Conservation (phyloP, 2,888 invertebrate species). For the Drosophila putrida region DNA sequence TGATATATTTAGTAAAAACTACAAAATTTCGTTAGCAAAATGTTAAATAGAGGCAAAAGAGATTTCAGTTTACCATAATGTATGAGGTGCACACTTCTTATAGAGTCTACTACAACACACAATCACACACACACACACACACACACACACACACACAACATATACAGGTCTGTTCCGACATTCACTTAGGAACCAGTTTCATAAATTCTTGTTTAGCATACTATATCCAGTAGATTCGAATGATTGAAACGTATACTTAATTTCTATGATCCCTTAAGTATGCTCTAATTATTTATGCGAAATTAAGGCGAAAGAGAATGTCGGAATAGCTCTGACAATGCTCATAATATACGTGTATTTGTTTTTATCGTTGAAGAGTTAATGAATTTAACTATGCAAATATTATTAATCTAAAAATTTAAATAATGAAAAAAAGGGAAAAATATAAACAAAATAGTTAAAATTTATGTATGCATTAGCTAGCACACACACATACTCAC, state of each 20-base stretch:
- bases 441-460: slow-evolving; percentile 32
- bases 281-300: not conserved
- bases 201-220: not conserved
- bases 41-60: slow-evolving; percentile 48
- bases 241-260: not conserved
- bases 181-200: slow-evolving; percentile 37
- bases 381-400: slow-evolving; percentile 56
- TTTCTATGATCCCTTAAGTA: not conserved
- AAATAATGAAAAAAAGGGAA: slow-evolving; percentile 24
- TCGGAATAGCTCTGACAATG: slow-evolving; percentile 49
- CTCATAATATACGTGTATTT: slow-evolving; percentile 70
- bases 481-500: slow-evolving; percentile 52
- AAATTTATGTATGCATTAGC: slow-evolving; percentile 58
- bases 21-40: slow-evolving; percentile 68
- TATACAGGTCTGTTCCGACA: slow-evolving; percentile 29
- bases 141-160: slow-evolving; percentile 3
- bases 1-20: slow-evolving; percentile 47
- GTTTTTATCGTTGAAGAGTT: slow-evolving; percentile 69
- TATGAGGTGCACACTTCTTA: slow-evolving; percentile 36
- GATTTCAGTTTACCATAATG: slow-evolving; percentile 49
- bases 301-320: not conserved
- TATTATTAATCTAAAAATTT: slow-evolving; percentile 44
- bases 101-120: slow-evolving; percentile 26
- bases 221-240: not conserved
- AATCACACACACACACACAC: slow-evolving; percentile 25